A percentile compares a stretch with the other conserved stretches of the same genome.
Conservation (phyloP, 1,140 invertebrate species). For the Phenacoccus solenopsis region DNA sequence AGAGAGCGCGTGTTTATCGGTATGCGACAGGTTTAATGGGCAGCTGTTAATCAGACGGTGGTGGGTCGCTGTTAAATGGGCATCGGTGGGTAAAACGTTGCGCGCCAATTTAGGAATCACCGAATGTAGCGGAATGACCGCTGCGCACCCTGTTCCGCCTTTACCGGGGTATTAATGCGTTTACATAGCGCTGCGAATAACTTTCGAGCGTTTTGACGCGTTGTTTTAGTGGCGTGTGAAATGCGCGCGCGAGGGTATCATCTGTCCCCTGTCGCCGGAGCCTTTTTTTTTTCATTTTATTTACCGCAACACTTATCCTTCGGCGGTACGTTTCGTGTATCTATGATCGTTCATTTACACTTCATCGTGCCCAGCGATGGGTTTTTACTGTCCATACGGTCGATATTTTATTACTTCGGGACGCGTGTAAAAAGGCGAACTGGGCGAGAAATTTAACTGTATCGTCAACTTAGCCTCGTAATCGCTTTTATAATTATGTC, state of each 20-base stretch:
- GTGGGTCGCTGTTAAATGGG: background rate
- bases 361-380: background rate
- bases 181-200: background rate
- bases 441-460: too few species aligned
- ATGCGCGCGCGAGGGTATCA: background rate
- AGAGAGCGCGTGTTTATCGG: background rate
- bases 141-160: too few species aligned
- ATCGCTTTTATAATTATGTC: background rate
- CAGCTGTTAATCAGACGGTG: background rate
- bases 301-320: constrained; percentile 1
- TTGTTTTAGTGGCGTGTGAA: background rate
- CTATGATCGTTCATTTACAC: background rate
- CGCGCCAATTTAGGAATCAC: background rate
- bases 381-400: too few species aligned
- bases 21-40: background rate
- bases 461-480: background rate
- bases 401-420: too few species aligned
- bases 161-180: background rate
- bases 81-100: background rate
- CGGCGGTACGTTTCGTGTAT: background rate
- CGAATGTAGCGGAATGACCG: background rate
- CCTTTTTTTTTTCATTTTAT: background rate
- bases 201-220: background rate
- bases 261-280: background rate
- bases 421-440: too few species aligned